phyloP scores from a whole-genome alignment of 2,113 vertebrate species.

The Ophiodon elongatus region DNA sequence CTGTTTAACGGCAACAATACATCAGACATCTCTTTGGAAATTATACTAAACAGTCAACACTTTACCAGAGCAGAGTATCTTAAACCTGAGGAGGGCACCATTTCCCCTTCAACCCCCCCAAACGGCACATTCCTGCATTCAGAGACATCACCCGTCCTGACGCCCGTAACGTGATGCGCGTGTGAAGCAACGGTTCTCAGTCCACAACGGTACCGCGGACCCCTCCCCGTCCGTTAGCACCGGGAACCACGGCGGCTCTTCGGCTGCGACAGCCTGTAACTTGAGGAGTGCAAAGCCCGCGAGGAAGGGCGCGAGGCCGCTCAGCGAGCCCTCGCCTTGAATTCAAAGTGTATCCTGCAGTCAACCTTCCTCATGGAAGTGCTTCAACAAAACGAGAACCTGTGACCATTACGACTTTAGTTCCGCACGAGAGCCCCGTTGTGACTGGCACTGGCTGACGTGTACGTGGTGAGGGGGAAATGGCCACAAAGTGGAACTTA shows the following conservation, averaged over 20 bases:
- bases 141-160: too few relatives aligned
- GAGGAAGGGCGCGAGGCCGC: background rate
- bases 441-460: background rate
- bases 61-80: background rate
- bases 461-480: background rate
- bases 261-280: constrained; percentile 5
- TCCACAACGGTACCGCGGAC: too few relatives aligned
- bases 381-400: background rate
- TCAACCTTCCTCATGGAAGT: background rate
- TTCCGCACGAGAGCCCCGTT: background rate
- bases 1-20: too few relatives aligned
- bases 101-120: background rate
- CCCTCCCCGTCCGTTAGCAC: constrained; percentile 26
- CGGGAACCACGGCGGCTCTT: constrained; percentile 3
- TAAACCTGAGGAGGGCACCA: background rate
- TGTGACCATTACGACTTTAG: background rate
- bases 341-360: background rate
- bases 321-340: background rate
- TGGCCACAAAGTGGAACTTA: background rate
- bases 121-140: background rate
- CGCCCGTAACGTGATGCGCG: too few relatives aligned
- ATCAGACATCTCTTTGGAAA: background rate
- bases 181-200: too few relatives aligned
- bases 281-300: background rate
- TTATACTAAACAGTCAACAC: background rate